Evolutionary conservation across 1,140 invertebrate species (phyloP), one percentile per base, ranked within the genome.

Genomic region (Drosophila rufa): DNA sequence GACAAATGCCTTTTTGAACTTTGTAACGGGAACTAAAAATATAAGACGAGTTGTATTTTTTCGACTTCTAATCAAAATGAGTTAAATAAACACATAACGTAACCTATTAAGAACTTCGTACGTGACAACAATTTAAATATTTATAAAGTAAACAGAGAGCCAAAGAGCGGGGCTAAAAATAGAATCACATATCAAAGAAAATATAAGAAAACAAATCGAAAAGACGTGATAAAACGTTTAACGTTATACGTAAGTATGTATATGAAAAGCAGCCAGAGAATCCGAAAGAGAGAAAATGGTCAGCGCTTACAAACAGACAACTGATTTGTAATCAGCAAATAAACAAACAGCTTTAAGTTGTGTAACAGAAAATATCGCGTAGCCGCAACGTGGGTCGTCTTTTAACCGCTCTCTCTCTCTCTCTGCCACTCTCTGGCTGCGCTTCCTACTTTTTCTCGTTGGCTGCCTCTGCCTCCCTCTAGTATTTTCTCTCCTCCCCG

Each of bases 41-140:
- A 38, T 43, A 42, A 14, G 53, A 55, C 33, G 33, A 56, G 53
- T 56, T 79, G 77, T 83, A 75, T 69, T 67, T 84, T 84, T 85
- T 85, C 81, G 81, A 66, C 65, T 73, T 80, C 82, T 89, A 89
- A 89, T 90, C 85, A 90, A 89, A 89, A 89, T 89, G 85, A 89
- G 85, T 89, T 89, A 89, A 89, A 91, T 89, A 90, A 90, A 90
- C 85, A 89, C 85, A 89, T 91, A 91, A 91, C 89, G 87, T 91
- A 91, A 91, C 87, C 83, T 91, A 91, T 91, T 91, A 87, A 91
- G 89, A 91, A 91, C 83, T 87, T 91, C 74, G 83, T 91, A 91
- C 87, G 87, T 91, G 87, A 91, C 87, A 87, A 91, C 85, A 89
- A 89, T 89, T 89, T 89, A 85, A 89, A 89, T 89, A 89, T 85